Conservation (phyloP, 2,797 vertebrate species). For the Danio choprae region DNA sequence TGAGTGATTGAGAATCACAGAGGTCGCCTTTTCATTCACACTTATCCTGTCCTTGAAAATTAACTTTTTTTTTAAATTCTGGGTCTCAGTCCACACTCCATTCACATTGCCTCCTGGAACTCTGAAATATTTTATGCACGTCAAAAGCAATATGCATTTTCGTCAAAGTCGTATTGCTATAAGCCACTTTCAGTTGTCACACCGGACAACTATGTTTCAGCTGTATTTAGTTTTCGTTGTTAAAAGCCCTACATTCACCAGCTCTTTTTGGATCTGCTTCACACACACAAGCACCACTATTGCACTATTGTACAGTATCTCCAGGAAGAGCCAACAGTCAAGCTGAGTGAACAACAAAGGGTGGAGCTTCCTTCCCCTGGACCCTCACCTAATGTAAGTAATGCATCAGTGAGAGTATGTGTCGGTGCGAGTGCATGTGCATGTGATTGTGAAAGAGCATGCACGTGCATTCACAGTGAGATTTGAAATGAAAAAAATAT, state of each 20-base stretch:
- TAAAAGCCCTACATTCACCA: not conserved
- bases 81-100: not conserved
- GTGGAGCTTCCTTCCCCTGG: slow-evolving; percentile 76
- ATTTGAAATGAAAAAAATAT: not conserved
- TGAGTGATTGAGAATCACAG: too few relatives aligned
- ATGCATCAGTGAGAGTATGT: slow-evolving; percentile 66
- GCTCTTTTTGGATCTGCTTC: not conserved
- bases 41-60: not conserved
- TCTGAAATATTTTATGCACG: not conserved
- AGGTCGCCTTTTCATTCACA: not conserved
- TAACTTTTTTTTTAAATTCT: not conserved
- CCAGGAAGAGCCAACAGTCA: slow-evolving; percentile 75
- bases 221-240: not conserved
- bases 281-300: slow-evolving; percentile 25
- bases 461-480: slow-evolving; percentile 9
- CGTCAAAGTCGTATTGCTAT: not conserved
- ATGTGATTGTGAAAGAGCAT: not conserved
- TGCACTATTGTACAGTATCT: slow-evolving; percentile 44
- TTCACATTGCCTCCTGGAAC: not conserved
- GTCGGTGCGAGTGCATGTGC: slow-evolving; percentile 19
- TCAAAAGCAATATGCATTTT: not conserved
- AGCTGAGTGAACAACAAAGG: slow-evolving; percentile 72
- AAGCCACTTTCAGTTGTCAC: not conserved
- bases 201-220: not conserved
- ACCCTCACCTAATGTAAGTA: slow-evolving; percentile 66